Evolutionary conservation across 2,888 invertebrate genomes (phyloP).

Genomic region (Xiphydria camelus): DNA sequence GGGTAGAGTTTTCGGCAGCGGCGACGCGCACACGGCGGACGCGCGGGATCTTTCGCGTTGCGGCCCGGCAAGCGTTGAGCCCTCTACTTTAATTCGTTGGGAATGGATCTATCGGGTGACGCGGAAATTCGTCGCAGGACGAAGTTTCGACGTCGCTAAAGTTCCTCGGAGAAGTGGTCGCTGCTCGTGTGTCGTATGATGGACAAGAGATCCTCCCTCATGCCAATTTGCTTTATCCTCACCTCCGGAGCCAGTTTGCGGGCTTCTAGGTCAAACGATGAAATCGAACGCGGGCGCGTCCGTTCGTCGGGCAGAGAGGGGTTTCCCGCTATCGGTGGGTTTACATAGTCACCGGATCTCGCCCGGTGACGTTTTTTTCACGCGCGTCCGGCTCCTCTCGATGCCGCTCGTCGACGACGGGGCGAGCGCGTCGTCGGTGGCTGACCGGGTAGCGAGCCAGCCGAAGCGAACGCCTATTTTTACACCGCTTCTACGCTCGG

Average conservation of each 20-base stretch:
- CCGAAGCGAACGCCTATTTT: no score
- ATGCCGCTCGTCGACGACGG: no score
- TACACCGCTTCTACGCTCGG: no score
- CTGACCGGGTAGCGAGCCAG: no score
- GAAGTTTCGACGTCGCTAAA: constrained; percentile 37
- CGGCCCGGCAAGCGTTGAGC: constrained; percentile 8
- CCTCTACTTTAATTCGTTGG: constrained; percentile 17
- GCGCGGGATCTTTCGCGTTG: no score
- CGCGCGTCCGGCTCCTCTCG: no score
- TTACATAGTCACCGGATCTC: no score
- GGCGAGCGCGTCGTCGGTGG: no score
- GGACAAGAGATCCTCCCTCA: constrained; percentile 75
- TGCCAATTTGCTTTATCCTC: constrained; percentile 70
- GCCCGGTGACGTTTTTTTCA: no score
- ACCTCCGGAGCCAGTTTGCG: constrained; percentile 65
- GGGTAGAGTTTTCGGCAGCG: no score
- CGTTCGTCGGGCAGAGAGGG: not conserved
- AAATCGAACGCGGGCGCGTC: not conserved
- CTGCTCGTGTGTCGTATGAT: constrained; percentile 79
- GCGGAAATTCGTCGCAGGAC: not conserved
- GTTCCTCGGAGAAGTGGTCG: constrained; percentile 74
- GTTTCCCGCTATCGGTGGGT: constrained; percentile 13
- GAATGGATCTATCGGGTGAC: not conserved
- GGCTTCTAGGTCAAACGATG: constrained; percentile 27
- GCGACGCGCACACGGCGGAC: no score